Conservation (phyloP, 2,888 invertebrate genomes). For the Dryadula phaetusa region DNA sequence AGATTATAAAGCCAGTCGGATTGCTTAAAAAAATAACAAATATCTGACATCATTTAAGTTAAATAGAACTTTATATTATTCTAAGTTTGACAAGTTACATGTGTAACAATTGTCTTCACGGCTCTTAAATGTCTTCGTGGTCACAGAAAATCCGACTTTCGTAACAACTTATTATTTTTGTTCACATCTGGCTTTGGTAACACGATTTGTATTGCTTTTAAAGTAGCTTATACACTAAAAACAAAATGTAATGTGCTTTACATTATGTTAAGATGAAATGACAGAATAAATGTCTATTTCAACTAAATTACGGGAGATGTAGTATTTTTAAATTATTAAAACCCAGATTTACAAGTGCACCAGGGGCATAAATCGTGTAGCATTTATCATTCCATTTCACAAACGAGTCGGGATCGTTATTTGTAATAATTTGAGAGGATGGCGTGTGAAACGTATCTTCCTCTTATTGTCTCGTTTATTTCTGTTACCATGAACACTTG, state of each 20-base stretch:
- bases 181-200: slow-evolving; percentile 27
- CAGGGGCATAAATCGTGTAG: slow-evolving; percentile 33
- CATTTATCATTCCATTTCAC: slow-evolving; percentile 59
- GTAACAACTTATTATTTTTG: slow-evolving; percentile 28
- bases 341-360: slow-evolving; percentile 30
- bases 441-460: slow-evolving; percentile 71
- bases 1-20: neutral
- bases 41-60: neutral
- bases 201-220: slow-evolving; percentile 12
- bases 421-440: slow-evolving; percentile 57
- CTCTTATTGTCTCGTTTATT: slow-evolving; percentile 64
- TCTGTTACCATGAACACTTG: slow-evolving; percentile 60
- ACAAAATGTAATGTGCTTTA: neutral
- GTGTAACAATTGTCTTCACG: slow-evolving; percentile 15
- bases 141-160: slow-evolving; percentile 12
- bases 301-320: neutral
- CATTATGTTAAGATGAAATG: neutral
- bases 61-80: neutral
- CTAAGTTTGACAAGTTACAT: neutral
- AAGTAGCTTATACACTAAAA: neutral
- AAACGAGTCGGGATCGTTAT: slow-evolving; percentile 54
- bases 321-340: neutral
- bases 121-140: slow-evolving; percentile 10
- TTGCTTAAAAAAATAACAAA: neutral
- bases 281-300: neutral